Base-by-base conservation (phyloP, 92 coral and sea anemone species). In the Epizoanthus stellaris region DNA sequence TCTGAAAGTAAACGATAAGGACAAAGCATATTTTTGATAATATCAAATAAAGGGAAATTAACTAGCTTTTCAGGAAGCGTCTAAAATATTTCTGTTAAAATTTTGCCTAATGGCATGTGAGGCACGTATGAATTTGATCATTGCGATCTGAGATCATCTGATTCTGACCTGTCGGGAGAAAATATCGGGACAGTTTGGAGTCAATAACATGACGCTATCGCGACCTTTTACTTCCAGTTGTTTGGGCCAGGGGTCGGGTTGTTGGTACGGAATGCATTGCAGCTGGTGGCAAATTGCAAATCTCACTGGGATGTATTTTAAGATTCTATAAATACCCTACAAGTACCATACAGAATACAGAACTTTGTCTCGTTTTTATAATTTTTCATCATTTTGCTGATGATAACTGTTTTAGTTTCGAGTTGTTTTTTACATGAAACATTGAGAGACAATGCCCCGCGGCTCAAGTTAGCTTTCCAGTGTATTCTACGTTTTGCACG, bases 61-160 rank as follows among this genome's bases (percentile, higher is more conserved):
- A 79, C 16, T 42, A 43, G 52, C 72, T 47, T 64, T 63, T 67
- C 72, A 79, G 83, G 83, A 79, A 79, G 25, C 58, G 72, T 43
- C n/a, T 52, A 23, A 79, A 40, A 40, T 57, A 59, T 21, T 63
- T 77, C 34, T 40, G 3, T 77, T 77, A 42, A 8, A 77, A 63
- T 45, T 63, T 13, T 2, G 20, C 42, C 34, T 23, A 63, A 63
- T 23, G 83, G 83, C 47, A 79, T 19, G 72, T 5, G 1, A 63
- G 53, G 23, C 14, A 62, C 71, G 72, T n/a, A 8, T 17, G 21
- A 40, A n/a, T 10, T 1, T 20, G 72, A 43, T 43, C 45, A 40
- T 9, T 23, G 17, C 34, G 70, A 63, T 63, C 71, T 52, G 53
- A 52, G 56, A 52, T 52, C 15, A 52, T 52, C 56, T 52, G 15